Percentiles rank a stretch among this genome's conserved stretches.
phyloP scores from a whole-genome alignment of 2,113 vertebrate genomes.

The Cochlearius cochlearius region DNA sequence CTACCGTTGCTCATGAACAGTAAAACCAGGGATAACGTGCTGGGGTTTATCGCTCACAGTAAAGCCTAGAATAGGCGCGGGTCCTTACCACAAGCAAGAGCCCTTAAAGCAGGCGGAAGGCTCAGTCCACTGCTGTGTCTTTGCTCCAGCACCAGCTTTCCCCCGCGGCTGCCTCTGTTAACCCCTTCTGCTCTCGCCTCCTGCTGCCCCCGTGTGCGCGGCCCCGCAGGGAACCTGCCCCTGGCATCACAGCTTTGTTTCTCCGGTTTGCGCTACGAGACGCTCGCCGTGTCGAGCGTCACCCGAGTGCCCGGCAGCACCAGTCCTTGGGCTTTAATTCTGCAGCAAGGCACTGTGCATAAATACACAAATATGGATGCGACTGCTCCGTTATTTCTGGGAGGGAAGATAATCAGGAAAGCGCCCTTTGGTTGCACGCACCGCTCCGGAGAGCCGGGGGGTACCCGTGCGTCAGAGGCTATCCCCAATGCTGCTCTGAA shows the following conservation, averaged over 20 bases:
- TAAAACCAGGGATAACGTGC: not conserved
- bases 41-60: not conserved
- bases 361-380: accelerated
- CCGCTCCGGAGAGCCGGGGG: not conserved
- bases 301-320: not conserved
- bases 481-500: not conserved
- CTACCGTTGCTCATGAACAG: accelerated
- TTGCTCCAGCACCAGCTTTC: not conserved
- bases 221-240: not conserved
- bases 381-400: not conserved
- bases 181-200: not conserved
- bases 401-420: not conserved
- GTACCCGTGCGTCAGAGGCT: not conserved
- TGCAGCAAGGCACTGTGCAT: accelerated
- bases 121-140: not conserved
- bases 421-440: accelerated
- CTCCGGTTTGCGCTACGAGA: not conserved
- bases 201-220: not conserved
- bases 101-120: not conserved
- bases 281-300: accelerated
- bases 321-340: not conserved
- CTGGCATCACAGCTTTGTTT: accelerated
- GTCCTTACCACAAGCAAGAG: not conserved
- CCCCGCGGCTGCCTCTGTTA: not conserved
- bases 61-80: not conserved